Evolutionary conservation across 2,888 invertebrate species (phyloP).

Genomic region (Eremobia ochroleuca): DNA sequence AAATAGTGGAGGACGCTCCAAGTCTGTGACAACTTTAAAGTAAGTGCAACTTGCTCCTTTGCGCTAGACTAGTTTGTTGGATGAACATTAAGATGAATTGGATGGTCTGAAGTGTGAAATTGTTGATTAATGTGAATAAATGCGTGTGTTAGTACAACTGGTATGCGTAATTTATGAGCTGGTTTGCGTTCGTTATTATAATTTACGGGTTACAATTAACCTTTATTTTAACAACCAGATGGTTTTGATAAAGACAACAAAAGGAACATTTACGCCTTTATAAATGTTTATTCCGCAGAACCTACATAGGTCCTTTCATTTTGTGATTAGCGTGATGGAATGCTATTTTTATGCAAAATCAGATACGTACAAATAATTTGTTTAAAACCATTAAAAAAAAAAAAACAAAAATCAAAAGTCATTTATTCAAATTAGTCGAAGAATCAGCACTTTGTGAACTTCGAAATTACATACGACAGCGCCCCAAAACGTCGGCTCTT

Average conservation of each 20-base stretch:
- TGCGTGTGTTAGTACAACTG: slow-evolving; percentile 18
- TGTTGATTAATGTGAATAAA: slow-evolving; percentile 42
- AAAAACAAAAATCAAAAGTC: neutral
- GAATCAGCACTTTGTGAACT: no score
- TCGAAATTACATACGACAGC: no score
- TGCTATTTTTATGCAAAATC: no score
- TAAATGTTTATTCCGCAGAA: neutral
- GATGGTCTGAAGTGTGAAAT: slow-evolving; percentile 46
- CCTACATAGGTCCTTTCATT: neutral
- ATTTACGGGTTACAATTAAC: slow-evolving; percentile 29
- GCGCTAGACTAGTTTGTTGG: slow-evolving; percentile 17
- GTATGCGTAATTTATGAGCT: slow-evolving; percentile 30
- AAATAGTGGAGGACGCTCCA: slow-evolving; percentile 27
- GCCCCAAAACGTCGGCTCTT: no score
- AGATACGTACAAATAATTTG: no score
- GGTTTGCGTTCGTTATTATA: slow-evolving; percentile 4
- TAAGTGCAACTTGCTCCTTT: slow-evolving; percentile 44
- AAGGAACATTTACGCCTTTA: neutral
- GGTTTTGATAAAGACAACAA: slow-evolving; percentile 9
- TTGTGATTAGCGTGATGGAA: no score
- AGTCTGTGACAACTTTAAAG: slow-evolving; percentile 39
- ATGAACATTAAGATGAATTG: slow-evolving; percentile 52
- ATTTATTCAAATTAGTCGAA: neutral
- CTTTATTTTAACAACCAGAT: slow-evolving; percentile 24
- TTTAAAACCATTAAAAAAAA: neutral